These are phyloP conservation scores for Ophiothrix spiculata DNA, from an alignment of 35 echinoderm and acorn worm genomes.

Conservation along the genomic window DNA sequence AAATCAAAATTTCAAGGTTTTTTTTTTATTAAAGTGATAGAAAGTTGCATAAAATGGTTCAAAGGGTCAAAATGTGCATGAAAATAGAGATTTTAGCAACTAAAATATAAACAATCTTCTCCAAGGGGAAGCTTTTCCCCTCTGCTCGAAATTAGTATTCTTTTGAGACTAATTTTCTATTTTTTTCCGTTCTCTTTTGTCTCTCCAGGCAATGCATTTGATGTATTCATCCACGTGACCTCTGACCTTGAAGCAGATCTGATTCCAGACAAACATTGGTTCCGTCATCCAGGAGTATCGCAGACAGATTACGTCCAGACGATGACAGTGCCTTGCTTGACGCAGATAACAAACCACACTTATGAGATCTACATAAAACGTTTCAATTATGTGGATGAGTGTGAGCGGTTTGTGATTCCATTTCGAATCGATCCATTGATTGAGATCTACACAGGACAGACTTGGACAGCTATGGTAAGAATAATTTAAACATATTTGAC, in stretches of 20 bases:
- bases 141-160: no score
- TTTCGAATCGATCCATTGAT: slow-evolving; percentile 42
- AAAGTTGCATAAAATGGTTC: no score
- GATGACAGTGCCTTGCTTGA: slow-evolving; percentile 32
- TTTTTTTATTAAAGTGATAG: no score
- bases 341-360: slow-evolving; percentile 27
- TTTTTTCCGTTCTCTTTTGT: not conserved
- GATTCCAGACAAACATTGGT: slow-evolving; percentile 39
- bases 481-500: not conserved
- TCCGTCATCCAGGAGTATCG: slow-evolving; percentile 37
- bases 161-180: no score
- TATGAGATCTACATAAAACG: slow-evolving; percentile 56
- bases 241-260: slow-evolving; percentile 50
- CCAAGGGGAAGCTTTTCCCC: no score
- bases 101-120: no score
- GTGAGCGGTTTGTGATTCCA: slow-evolving; percentile 64
- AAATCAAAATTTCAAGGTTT: no score
- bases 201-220: slow-evolving; percentile 79
- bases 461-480: slow-evolving; percentile 51
- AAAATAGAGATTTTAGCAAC: no score
- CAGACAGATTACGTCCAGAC: not conserved
- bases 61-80: no score
- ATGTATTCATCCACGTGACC: slow-evolving; percentile 52
- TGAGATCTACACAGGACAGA: slow-evolving; percentile 37
- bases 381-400: slow-evolving; percentile 55